phyloP scores from a whole-genome alignment of 2,113 vertebrate genomes.

The Gasterosteus aculeatus region DNA sequence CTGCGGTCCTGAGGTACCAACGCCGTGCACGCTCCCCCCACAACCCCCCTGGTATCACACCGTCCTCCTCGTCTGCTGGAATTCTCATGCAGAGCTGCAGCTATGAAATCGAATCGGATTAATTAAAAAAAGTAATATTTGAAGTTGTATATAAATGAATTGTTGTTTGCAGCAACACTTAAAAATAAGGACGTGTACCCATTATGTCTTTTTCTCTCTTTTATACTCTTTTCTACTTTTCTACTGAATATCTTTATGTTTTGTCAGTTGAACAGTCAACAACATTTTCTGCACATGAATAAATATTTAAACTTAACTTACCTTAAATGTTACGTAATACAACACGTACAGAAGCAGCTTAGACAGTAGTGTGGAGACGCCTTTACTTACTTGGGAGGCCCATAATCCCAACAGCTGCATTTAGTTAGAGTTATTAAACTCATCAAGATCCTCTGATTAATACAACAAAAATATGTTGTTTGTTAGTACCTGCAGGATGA shows the following conservation, averaged over 20 bases:
- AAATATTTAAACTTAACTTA: neutral
- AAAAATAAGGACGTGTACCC: too few species aligned
- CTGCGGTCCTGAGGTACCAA: slow-evolving; percentile 63
- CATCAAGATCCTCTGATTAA: neutral
- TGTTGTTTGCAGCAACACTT: too few species aligned
- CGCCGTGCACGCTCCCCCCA: slow-evolving; percentile 11
- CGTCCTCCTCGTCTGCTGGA: slow-evolving; percentile 42
- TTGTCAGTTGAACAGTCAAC: too few species aligned
- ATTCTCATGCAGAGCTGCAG: slow-evolving; percentile 25
- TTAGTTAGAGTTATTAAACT: neutral
- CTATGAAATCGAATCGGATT: neutral
- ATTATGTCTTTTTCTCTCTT: too few species aligned
- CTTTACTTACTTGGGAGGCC: neutral
- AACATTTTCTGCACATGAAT: neutral
- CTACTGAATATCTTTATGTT: too few species aligned
- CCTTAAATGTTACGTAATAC: neutral
- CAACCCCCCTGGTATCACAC: slow-evolving; percentile 39
- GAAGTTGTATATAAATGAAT: neutral
- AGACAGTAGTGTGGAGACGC: neutral
- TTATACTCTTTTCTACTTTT: too few species aligned
- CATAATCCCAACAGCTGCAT: neutral
- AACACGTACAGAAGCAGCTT: neutral
- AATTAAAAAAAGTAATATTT: neutral
- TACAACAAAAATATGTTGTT: neutral
- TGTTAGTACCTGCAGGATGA: neutral